These are phyloP conservation scores for Papilio machaon DNA, from an alignment of 1,140 invertebrate genomes.

Conservation along the genomic window DNA sequence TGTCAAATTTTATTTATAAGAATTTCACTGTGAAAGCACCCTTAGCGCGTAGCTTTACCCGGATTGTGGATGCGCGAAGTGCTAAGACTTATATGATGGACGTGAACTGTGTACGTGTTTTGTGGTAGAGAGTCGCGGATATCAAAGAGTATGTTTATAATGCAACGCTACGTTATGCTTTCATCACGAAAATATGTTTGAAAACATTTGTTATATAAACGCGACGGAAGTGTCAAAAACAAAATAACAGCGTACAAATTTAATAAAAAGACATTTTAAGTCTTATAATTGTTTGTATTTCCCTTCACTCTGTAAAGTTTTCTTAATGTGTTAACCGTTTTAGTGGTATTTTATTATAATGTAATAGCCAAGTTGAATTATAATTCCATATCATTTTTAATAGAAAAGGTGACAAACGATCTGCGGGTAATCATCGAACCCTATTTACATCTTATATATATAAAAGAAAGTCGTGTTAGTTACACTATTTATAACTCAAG, in stretches of 20 bases:
- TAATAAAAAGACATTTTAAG: not conserved
- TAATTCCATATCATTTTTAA: no score
- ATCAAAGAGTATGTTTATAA: constrained; percentile 25
- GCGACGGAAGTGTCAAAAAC: not conserved
- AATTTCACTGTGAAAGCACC: not conserved
- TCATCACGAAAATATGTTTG: constrained; percentile 23
- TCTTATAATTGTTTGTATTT: no score
- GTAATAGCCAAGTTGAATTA: no score
- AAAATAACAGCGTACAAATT: not conserved
- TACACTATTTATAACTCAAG: no score
- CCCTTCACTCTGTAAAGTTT: no score
- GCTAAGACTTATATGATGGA: constrained; percentile 32
- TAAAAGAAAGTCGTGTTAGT: no score
- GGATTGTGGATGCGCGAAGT: constrained; percentile 34
- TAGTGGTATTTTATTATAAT: no score
- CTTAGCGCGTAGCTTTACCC: constrained; percentile 3
- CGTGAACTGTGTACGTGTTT: constrained; percentile 33
- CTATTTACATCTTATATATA: no score
- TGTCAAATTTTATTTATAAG: not conserved
- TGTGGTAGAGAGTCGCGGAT: constrained; percentile 23
- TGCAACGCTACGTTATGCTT: constrained; percentile 28
- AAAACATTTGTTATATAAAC: not conserved
- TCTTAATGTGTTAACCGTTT: no score
- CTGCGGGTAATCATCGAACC: no score
- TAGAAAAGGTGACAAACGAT: no score